Evolutionary conservation across 1,140 invertebrate genomes (phyloP).

Genomic region (Epicauta chinensis): DNA sequence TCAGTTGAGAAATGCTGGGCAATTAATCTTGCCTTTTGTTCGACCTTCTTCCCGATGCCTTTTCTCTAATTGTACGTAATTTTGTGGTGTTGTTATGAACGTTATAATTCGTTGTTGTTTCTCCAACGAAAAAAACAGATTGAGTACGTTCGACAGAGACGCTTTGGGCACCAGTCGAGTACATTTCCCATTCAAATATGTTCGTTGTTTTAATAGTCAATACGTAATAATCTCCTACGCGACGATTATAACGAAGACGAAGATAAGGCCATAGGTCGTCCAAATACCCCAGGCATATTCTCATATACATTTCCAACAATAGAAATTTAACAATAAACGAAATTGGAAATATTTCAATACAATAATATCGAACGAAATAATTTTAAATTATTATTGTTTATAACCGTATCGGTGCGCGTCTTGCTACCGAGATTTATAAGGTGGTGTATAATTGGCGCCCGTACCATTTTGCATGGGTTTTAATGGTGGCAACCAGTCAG

Average conservation of each 20-base stretch:
- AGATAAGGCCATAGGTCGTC: conserved; percentile 17
- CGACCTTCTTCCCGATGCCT: too few species aligned
- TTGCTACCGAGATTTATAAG: conserved; percentile 16
- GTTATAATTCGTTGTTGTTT: too few species aligned
- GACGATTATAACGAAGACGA: conserved; percentile 18
- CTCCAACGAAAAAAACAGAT: too few species aligned
- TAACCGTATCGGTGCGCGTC: conserved; percentile 1
- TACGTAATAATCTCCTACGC: conserved; percentile 20
- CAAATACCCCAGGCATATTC: background rate
- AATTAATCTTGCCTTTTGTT: too few species aligned
- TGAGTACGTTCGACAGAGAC: background rate
- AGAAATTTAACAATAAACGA: too few species aligned
- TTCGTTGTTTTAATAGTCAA: conserved; percentile 19
- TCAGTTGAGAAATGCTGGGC: too few species aligned
- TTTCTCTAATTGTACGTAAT: too few species aligned
- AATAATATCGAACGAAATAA: too few species aligned
- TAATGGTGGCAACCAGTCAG: conserved; percentile 16
- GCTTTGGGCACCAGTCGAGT: conserved; percentile 12
- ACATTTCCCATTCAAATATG: conserved; percentile 20
- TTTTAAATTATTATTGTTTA: too few species aligned
- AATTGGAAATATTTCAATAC: too few species aligned
- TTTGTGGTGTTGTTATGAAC: too few species aligned
- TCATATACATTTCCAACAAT: too few species aligned
- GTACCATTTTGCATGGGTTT: conserved; percentile 26
- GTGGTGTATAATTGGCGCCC: conserved; percentile 32